Evolutionary conservation across 2,888 invertebrate genomes (phyloP).

Genomic region (Cremastinae sp.): DNA sequence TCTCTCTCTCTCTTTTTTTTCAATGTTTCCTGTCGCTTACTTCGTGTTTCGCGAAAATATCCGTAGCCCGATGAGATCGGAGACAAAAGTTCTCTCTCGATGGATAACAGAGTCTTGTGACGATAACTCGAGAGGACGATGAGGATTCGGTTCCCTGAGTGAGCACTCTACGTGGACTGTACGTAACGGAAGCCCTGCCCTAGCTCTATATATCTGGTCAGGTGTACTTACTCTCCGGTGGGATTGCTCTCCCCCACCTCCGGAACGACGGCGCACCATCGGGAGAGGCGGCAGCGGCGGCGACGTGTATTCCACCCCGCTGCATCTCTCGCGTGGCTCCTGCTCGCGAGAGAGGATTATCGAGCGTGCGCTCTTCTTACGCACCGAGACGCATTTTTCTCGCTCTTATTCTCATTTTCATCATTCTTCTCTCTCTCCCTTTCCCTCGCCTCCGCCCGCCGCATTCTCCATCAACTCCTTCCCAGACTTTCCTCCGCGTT

Average conservation of each 20-base stretch:
- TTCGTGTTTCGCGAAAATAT: background rate
- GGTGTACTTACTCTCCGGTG: slow-evolving; percentile 78
- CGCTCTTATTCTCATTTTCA: slow-evolving; percentile 30
- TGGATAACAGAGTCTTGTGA: background rate
- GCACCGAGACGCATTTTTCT: slow-evolving; percentile 61
- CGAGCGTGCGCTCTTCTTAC: slow-evolving; percentile 52
- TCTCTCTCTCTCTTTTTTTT: too few relatives aligned
- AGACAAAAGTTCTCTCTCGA: background rate
- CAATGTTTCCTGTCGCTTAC: background rate
- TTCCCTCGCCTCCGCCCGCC: slow-evolving; percentile 7
- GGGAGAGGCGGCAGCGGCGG: slow-evolving; percentile 50
- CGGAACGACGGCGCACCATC: slow-evolving; percentile 37
- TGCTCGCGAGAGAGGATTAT: slow-evolving; percentile 43
- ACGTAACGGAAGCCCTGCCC: slow-evolving; percentile 80
- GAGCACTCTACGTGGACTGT: slow-evolving; percentile 80
- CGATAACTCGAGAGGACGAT: slow-evolving; percentile 43
- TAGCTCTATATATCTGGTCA: slow-evolving; percentile 81
- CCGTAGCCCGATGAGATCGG: slow-evolving; percentile 3
- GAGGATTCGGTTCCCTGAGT: slow-evolving; percentile 59
- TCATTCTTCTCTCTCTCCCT: slow-evolving; percentile 28
- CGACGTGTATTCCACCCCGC: too few relatives aligned
- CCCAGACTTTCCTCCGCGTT: slow-evolving; percentile 18
- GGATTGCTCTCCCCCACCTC: slow-evolving; percentile 74
- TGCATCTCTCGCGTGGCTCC: too few relatives aligned
- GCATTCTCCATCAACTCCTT: slow-evolving; percentile 19